Percentiles rank a stretch among this genome's conserved stretches.
Conservation (phyloP, 2,888 invertebrate genomes). For the Crepidodera aurea region DNA sequence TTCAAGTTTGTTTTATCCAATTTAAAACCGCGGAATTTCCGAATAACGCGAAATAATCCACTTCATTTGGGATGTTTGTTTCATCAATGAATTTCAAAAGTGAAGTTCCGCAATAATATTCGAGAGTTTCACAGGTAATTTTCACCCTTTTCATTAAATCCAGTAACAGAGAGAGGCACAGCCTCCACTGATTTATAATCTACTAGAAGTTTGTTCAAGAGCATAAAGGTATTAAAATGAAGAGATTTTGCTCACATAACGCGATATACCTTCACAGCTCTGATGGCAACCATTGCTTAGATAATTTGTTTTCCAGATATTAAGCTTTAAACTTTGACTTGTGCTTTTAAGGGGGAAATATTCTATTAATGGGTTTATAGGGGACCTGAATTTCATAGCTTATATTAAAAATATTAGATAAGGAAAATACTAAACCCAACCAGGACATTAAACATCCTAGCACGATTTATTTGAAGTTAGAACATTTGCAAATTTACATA, state of each 20-base stretch:
- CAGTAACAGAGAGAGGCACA: conserved; percentile 22
- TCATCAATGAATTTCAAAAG: conserved; percentile 6
- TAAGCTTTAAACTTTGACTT: not conserved
- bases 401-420: too few species aligned
- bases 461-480: too few species aligned
- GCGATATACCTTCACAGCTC: conserved; percentile 12
- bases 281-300: conserved; percentile 3
- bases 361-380: not conserved
- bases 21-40: too few species aligned
- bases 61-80: conserved; percentile 19
- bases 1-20: too few species aligned
- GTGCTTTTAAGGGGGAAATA: not conserved
- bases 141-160: conserved; percentile 29
- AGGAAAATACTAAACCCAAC: too few species aligned
- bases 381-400: too few species aligned
- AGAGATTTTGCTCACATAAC: conserved; percentile 21
- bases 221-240: conserved; percentile 25
- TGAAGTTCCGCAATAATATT: conserved; percentile 10
- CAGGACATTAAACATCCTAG: too few species aligned
- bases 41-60: conserved; percentile 8
- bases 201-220: conserved; percentile 26
- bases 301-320: conserved; percentile 5
- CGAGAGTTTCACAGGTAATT: conserved; percentile 23
- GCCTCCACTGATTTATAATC: conserved; percentile 23
- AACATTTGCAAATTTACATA: too few species aligned